Evolutionary conservation across 1,140 invertebrate species (phyloP), one percentile per base, ranked within the genome.

Genomic region (Camponotus vicinus): DNA sequence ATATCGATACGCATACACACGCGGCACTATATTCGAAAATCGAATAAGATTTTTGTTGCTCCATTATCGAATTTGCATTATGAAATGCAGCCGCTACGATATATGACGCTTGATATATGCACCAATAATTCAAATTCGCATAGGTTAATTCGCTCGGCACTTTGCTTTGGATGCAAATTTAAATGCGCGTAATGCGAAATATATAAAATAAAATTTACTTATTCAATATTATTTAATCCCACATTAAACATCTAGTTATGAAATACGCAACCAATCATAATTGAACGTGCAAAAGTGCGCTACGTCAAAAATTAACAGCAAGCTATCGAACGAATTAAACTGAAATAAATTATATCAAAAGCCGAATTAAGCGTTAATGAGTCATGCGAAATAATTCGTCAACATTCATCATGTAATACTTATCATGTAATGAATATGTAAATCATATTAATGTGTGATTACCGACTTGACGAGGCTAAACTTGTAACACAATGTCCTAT

Each of bases 11-110:
- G 59, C 37, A 70, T 55, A 61, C 37, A 32, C 55, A 3, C 7
- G 18, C 79, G 13, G 5, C 15, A 18, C 15, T 13, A 57, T 80
- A 80, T 71, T 57, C 78, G 40, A 18, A 21, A 61, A 42, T 21
- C 40, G 79, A 73, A 34, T 73, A 82, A 82, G 79, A 83, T 83
- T 83, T 83, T 83, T 83, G 79, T 83, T 83, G 57, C 37, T 37
- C 55, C 79, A 83, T 83, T 83, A 83, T 73, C 79, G 69, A 83
- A 83, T 83, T 75, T 83, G 69, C 79, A 83, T 83, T 83, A 83
- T 83, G 69, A 73, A 83, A 83, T 45, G 11, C 27, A 40, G 27
- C 27, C 55, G 55, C 15, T 21, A 34, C 6, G 40, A 40, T 82
- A 2, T 32, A 21, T 18, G 37, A 32, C 52, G 4, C 32, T 57